These are phyloP conservation scores for Mythimna albipuncta DNA, from an alignment of 2,888 invertebrate species.

Conservation along the genomic window DNA sequence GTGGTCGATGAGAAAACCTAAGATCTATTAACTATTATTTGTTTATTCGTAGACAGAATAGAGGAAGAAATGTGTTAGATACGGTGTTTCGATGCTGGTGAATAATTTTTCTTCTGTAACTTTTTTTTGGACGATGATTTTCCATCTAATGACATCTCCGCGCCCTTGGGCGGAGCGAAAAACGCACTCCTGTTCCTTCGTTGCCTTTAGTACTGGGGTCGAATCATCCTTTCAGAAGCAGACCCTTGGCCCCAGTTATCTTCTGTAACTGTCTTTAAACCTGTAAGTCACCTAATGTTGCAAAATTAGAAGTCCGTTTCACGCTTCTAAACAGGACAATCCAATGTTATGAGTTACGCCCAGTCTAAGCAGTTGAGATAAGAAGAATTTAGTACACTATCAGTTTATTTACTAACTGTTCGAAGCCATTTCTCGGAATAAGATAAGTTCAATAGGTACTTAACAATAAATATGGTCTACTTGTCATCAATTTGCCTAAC, in stretches of 20 bases:
- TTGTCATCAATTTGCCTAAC: no score
- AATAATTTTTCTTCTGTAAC: background rate
- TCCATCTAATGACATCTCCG: no score
- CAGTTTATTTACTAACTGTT: conserved; percentile 14
- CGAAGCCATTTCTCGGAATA: conserved; percentile 2
- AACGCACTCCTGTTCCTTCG: no score
- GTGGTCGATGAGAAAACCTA: no score
- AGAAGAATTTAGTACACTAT: conserved; percentile 3
- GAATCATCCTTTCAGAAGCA: no score
- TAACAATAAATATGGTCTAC: background rate
- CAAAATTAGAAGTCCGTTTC: no score
- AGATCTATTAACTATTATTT: background rate
- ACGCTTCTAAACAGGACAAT: background rate
- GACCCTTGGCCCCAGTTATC: no score
- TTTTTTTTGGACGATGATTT: no score
- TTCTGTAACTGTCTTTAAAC: no score
- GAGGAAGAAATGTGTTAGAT: background rate
- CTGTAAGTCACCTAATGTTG: no score
- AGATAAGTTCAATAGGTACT: background rate
- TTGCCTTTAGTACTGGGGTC: no score
- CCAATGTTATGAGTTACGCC: background rate
- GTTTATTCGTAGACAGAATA: background rate
- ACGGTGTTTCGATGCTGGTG: background rate
- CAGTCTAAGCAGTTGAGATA: background rate
- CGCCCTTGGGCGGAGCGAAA: no score